Evolutionary conservation across 2,888 invertebrate genomes (phyloP), one percentile per base, ranked within the genome.

Genomic region (Pyrochroa serraticornis): DNA sequence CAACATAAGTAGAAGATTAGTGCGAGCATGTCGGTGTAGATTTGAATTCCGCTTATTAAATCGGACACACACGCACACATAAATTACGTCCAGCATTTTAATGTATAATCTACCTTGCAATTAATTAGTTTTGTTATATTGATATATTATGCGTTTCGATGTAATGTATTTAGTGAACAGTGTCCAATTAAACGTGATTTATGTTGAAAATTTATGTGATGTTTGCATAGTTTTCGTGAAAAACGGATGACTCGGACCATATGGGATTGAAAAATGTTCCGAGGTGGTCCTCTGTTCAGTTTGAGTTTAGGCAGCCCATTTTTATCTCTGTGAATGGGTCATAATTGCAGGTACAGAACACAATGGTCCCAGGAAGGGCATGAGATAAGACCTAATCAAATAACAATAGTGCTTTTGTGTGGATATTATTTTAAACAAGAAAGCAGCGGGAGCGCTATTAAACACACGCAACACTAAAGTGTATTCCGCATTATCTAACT

Each of bases 151-250:
- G 41, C 38, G 37, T 46, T 51, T 12, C 47, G 47, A 31, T 32
- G 42, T 36, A 50, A 58, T 58, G 41, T 58, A 52, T 57, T 52
- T 47, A 52, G 36, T 52, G 48, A 58, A 58, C 58, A 58, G 43
- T 58, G 43, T 48, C 48, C 57, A 57, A 57, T 57, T 57, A 57
- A 39, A 57, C 41, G 41, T 57, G 57, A 57, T 57, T 57, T 57
- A 57, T 57, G 41, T 34, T 33, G 49, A 44, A 44, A 35, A 57
- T 51, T 57, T 57, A 51, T 50, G 41, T 41, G 47, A 58, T 52
- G 31, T 37, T 35, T 50, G 43, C 34, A 52, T 46, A 47, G 47
- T 51, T 57, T 57, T 44, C 46, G 44, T 37, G 22, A 22, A 22
- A 22, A 22, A 22, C 5, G 22, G 22, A 5, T 22, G 22, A 22